Evolutionary conservation across 2,888 invertebrate species (phyloP).

Genomic region (Camponotus fellah): DNA sequence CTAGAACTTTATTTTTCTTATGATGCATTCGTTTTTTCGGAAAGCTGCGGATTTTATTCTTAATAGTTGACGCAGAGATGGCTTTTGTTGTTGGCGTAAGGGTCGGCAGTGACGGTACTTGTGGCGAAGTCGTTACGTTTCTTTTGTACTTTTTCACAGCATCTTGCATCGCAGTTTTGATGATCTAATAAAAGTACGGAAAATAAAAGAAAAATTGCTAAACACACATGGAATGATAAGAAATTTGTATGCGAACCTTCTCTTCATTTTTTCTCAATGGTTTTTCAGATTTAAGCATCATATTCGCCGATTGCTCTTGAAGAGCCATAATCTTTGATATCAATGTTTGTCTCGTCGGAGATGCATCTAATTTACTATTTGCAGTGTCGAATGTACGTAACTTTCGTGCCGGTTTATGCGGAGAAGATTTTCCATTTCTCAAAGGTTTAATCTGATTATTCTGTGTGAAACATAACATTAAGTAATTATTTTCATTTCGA

Average conservation of each 20-base stretch:
- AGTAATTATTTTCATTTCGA: not conserved
- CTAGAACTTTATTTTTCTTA: conserved; percentile 74
- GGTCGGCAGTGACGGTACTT: conserved; percentile 69
- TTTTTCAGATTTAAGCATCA: conserved; percentile 65
- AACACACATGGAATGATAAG: not conserved
- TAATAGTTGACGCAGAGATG: conserved; percentile 60
- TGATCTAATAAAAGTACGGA: conserved; percentile 65
- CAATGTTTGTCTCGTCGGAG: conserved; percentile 67
- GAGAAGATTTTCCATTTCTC: conserved; percentile 35
- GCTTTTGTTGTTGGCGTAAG: conserved; percentile 58
- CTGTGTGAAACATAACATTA: conserved; percentile 14
- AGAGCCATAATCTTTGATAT: conserved; percentile 77
- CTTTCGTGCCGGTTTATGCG: conserved; percentile 55
- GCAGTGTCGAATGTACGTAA: conserved; percentile 18
- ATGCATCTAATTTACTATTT: conserved; percentile 54
- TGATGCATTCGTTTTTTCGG: conserved; percentile 70
- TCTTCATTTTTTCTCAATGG: conserved; percentile 68
- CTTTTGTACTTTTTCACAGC: conserved; percentile 80
- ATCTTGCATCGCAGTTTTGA: conserved; percentile 77
- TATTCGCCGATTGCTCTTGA: conserved; percentile 74
- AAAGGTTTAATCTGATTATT: conserved; percentile 50
- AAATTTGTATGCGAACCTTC: conserved; percentile 67
- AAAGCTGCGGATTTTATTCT: conserved; percentile 67
- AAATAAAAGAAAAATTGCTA: not conserved
- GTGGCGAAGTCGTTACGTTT: conserved; percentile 65